Evolutionary conservation across 2,888 invertebrate genomes (phyloP).

Genomic region (Orthosia gothica): DNA sequence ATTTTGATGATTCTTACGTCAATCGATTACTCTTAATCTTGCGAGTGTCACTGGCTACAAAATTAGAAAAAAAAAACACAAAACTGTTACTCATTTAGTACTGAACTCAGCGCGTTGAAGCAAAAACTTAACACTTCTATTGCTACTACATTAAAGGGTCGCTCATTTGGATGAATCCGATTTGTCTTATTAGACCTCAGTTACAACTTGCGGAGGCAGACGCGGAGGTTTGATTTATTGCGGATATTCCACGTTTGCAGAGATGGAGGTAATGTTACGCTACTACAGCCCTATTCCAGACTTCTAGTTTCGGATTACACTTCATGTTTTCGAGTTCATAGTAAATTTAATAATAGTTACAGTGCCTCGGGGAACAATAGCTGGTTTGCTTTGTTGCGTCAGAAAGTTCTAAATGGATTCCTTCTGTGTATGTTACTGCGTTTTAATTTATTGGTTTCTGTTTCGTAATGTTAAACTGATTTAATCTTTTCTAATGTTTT

Average conservation of each 20-base stretch:
- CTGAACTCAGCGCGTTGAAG: no score
- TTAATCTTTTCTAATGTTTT: background rate
- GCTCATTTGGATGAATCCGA: no score
- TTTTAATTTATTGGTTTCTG: constrained; percentile 34
- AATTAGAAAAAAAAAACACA: no score
- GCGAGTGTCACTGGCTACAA: no score
- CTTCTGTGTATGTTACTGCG: constrained; percentile 35
- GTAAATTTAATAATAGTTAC: constrained; percentile 66
- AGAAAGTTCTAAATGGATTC: constrained; percentile 50
- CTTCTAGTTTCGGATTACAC: constrained; percentile 44
- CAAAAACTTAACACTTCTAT: no score
- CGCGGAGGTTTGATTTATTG: background rate
- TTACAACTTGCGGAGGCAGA: no score
- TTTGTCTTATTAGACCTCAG: no score
- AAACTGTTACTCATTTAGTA: no score
- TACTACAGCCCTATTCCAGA: background rate
- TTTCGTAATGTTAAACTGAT: background rate
- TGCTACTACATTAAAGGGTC: no score
- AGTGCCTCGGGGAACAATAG: constrained; percentile 56
- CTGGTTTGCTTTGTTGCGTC: constrained; percentile 53
- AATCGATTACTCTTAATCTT: no score
- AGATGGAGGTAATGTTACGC: background rate
- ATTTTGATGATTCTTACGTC: no score
- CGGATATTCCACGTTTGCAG: background rate
- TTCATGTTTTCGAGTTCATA: constrained; percentile 55